These are phyloP conservation scores for Abramis brama DNA, from an alignment of 2,113 vertebrate genomes.

Conservation along the genomic window DNA sequence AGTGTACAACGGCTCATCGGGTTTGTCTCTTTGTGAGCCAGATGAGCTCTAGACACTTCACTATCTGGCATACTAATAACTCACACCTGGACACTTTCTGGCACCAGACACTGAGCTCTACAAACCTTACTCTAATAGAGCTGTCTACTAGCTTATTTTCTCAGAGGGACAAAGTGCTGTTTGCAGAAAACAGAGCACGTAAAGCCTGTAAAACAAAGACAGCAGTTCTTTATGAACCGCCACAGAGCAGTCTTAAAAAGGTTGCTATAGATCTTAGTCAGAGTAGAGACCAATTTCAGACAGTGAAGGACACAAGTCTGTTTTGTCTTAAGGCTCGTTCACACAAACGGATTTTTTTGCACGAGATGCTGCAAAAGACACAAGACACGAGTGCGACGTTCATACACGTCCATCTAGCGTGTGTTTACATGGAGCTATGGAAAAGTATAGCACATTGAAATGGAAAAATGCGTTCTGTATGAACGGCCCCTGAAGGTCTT, in stretches of 20 bases:
- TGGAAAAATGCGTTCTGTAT: too few species aligned
- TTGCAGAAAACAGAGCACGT: conserved; percentile 16
- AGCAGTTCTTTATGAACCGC: background rate
- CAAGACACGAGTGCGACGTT: too few species aligned
- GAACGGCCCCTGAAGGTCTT: background rate
- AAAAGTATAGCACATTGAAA: too few species aligned
- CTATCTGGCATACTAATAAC: conserved; percentile 53
- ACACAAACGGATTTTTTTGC: too few species aligned
- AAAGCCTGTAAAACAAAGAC: background rate
- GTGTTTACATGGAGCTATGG: too few species aligned
- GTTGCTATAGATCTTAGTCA: background rate
- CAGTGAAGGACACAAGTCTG: background rate
- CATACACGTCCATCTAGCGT: too few species aligned
- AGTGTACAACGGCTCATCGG: conserved; percentile 40
- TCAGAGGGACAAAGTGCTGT: conserved; percentile 3
- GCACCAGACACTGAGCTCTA: background rate
- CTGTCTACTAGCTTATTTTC: conserved; percentile 5
- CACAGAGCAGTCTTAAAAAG: background rate
- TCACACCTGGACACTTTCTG: conserved; percentile 32
- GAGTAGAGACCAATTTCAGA: background rate
- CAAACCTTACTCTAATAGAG: conserved; percentile 23
- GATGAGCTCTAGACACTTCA: conserved; percentile 19
- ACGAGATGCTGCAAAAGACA: too few species aligned
- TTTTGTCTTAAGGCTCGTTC: background rate
- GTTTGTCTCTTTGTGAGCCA: conserved; percentile 54